Evolutionary conservation across 2,888 invertebrate genomes (phyloP).

Genomic region (Sinopyrophorus schimmeli): DNA sequence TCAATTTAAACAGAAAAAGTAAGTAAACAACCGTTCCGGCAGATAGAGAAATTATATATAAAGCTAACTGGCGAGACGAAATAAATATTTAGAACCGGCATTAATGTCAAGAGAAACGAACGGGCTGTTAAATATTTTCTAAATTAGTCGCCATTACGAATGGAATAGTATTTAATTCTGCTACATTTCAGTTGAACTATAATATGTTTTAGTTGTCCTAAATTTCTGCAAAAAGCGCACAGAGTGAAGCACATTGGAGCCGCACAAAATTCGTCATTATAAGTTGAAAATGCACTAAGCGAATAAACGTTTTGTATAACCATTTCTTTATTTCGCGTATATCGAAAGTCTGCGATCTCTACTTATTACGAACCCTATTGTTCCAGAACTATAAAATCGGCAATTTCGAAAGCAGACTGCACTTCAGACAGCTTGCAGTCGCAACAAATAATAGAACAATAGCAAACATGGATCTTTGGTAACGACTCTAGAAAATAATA

Average conservation of each 20-base stretch:
- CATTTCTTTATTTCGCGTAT: too few relatives aligned
- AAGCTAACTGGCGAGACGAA: conserved; percentile 12
- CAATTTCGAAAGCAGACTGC: conserved; percentile 19
- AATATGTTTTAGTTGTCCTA: too few relatives aligned
- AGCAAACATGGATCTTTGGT: conserved; percentile 20
- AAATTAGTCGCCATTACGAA: conserved; percentile 27
- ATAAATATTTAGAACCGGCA: conserved; percentile 25
- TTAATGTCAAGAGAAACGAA: conserved; percentile 26
- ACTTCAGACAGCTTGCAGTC: conserved; percentile 21
- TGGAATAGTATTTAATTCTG: conserved; percentile 18
- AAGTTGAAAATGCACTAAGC: too few relatives aligned
- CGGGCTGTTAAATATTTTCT: conserved; percentile 26
- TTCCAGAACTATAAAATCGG: conserved; percentile 18
- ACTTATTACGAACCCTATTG: conserved; percentile 15
- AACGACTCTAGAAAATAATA: conserved; percentile 24
- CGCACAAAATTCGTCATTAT: too few relatives aligned
- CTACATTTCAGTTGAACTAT: conserved; percentile 16
- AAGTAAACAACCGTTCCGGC: too few relatives aligned
- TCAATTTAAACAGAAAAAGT: too few relatives aligned
- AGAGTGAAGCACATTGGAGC: too few relatives aligned
- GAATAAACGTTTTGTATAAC: too few relatives aligned
- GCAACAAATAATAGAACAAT: conserved; percentile 28
- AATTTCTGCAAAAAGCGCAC: too few relatives aligned
- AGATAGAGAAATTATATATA: too few relatives aligned
- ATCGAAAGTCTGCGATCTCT: conserved; percentile 6